These are phyloP conservation scores for Luscinia luscinia DNA, from an alignment of 2,797 vertebrate genomes.

Conservation along the genomic window DNA sequence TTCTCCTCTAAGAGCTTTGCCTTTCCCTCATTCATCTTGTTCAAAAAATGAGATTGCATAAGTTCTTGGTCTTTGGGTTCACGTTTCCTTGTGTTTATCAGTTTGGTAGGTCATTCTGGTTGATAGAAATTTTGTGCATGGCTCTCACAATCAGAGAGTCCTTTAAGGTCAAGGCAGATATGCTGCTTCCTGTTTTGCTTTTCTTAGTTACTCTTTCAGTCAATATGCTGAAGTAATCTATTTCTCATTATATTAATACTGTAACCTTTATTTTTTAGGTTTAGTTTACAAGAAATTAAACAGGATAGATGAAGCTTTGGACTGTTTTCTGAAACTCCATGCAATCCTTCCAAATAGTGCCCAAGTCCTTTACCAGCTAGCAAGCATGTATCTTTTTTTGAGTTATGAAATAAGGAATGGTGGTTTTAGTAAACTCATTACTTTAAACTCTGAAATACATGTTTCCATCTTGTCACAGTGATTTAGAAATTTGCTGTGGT, in stretches of 20 bases:
- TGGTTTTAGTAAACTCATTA: neutral
- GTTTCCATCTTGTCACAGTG: neutral
- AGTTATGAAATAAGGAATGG: neutral
- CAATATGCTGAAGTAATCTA: neutral
- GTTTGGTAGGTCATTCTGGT: neutral
- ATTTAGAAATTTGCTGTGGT: neutral
- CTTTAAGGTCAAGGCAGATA: neutral
- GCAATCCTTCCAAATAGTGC: constrained; percentile 92
- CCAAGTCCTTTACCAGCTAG: constrained; percentile 93
- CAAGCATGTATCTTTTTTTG: constrained; percentile 88
- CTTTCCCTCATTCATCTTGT: neutral
- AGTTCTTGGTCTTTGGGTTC: neutral
- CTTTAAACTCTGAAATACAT: rapidly evolving
- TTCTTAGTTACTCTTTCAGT: neutral
- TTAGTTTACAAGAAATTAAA: constrained; percentile 90
- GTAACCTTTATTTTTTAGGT: constrained; percentile 77
- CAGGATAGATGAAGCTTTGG: constrained; percentile 89
- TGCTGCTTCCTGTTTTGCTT: neutral
- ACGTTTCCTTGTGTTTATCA: neutral
- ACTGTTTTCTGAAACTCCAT: constrained; percentile 96
- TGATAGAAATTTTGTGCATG: neutral
- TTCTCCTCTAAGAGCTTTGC: neutral
- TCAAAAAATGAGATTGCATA: neutral
- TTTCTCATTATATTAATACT: neutral
- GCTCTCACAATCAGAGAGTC: neutral